phyloP scores from a whole-genome alignment of 2,797 vertebrate genomes.

The Holocentrus rufus region DNA sequence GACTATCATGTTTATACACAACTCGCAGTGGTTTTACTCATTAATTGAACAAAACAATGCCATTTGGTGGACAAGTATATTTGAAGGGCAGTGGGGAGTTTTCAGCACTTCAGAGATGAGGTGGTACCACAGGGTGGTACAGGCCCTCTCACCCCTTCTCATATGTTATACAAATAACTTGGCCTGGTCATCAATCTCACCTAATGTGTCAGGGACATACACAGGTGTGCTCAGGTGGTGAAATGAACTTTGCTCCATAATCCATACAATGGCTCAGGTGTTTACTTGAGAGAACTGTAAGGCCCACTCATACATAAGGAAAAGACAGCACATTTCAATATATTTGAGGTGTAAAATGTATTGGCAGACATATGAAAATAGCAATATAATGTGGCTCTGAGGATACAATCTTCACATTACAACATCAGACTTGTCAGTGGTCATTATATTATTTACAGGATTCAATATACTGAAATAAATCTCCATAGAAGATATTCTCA shows the following conservation, averaged over 20 bases:
- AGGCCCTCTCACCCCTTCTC: not conserved
- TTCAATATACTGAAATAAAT: too few relatives aligned
- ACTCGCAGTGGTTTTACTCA: too few relatives aligned
- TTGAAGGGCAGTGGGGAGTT: not conserved
- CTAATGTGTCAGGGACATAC: constrained; percentile 11
- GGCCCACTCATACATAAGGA: not conserved
- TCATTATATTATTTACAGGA: too few relatives aligned
- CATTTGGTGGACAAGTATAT: too few relatives aligned
- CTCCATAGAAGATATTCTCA: not conserved
- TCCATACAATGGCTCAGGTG: constrained; percentile 34
- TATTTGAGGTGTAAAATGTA: not conserved
- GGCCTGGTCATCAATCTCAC: constrained; percentile 17
- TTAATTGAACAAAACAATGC: too few relatives aligned
- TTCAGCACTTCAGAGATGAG: not conserved
- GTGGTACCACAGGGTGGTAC: too few relatives aligned
- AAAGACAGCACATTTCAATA: not conserved
- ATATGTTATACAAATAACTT: constrained; percentile 16
- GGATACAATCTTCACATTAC: too few relatives aligned
- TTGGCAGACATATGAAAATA: not conserved
- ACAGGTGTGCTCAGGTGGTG: constrained; percentile 37
- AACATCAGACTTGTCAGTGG: too few relatives aligned
- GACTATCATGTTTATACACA: too few relatives aligned
- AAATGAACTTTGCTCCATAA: constrained; percentile 33
- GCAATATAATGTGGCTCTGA: too few relatives aligned
- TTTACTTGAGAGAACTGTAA: constrained; percentile 31